Percentiles rank a stretch among this genome's conserved stretches.
phyloP scores from a whole-genome alignment of 2,113 vertebrate species.

The Daphoenositta chrysoptera region DNA sequence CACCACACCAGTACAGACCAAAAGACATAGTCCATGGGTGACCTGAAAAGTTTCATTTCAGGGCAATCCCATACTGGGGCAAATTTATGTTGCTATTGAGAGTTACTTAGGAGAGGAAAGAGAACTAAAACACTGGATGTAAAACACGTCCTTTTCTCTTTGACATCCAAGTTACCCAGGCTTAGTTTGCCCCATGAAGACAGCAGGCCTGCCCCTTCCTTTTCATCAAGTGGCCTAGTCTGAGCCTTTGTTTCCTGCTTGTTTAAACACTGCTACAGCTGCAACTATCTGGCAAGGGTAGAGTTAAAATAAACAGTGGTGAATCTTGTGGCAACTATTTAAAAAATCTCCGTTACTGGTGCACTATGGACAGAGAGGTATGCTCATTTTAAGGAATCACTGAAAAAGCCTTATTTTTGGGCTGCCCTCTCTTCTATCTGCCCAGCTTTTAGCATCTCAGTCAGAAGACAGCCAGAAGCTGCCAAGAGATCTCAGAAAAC shows the following conservation, averaged over 20 bases:
- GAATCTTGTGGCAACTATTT: background rate
- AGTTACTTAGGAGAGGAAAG: background rate
- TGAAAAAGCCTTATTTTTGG: background rate
- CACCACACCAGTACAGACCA: background rate
- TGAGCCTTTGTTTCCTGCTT: background rate
- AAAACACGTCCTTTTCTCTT: background rate
- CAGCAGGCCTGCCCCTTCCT: background rate
- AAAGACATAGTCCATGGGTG: background rate
- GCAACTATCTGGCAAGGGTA: background rate
- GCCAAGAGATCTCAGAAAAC: background rate
- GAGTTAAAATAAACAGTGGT: background rate
- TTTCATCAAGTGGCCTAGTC: background rate
- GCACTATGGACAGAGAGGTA: background rate
- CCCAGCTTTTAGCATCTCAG: background rate
- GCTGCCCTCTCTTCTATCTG: background rate
- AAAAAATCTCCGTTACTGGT: accelerated
- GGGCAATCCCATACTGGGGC: background rate
- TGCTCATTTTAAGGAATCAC: background rate
- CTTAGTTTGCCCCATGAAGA: background rate
- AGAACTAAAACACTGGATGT: background rate
- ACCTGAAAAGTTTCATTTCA: background rate
- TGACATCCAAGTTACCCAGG: background rate
- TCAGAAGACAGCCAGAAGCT: background rate
- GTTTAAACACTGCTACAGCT: background rate
- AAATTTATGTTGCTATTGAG: background rate